Conservation (phyloP, 2,888 invertebrate species). For the Morpho achilles region DNA sequence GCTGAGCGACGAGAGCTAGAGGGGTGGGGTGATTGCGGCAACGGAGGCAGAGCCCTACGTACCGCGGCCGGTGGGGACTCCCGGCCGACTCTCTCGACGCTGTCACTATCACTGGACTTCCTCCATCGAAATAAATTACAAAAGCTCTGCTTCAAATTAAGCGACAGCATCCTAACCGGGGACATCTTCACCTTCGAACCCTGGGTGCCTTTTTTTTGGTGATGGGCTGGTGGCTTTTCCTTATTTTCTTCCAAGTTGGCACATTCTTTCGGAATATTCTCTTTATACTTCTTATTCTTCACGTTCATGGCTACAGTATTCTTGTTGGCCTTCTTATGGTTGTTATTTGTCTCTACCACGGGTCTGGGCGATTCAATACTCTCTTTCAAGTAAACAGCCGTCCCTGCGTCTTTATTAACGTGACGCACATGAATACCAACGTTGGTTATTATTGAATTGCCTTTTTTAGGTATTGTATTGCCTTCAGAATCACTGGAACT, state of each 20-base stretch:
- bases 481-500: constrained; percentile 84
- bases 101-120: constrained; percentile 43
- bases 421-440: constrained; percentile 57
- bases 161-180: constrained; percentile 82
- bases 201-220: constrained; percentile 40
- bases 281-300: constrained; percentile 81
- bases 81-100: constrained; percentile 48
- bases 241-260: constrained; percentile 61
- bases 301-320: constrained; percentile 80
- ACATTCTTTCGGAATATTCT: constrained; percentile 47
- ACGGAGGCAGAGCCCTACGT: constrained; percentile 65
- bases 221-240: constrained; percentile 41
- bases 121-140: constrained; percentile 90
- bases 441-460: constrained; percentile 66
- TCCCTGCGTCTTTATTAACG: constrained; percentile 51
- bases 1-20: constrained; percentile 41
- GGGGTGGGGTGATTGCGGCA: constrained; percentile 47
- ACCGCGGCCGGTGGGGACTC: constrained; percentile 61
- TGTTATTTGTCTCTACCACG: constrained; percentile 61
- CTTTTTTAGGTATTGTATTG: constrained; percentile 69
- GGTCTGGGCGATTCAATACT: constrained; percentile 49
- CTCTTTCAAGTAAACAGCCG: constrained; percentile 55
- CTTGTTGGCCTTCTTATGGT: constrained; percentile 69
- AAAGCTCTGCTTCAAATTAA: constrained; percentile 89
- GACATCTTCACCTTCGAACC: constrained; percentile 81